Percentiles rank a stretch among this genome's conserved stretches.
phyloP scores from a whole-genome alignment of 2,113 vertebrate genomes.

The Limnothrissa miodon region DNA sequence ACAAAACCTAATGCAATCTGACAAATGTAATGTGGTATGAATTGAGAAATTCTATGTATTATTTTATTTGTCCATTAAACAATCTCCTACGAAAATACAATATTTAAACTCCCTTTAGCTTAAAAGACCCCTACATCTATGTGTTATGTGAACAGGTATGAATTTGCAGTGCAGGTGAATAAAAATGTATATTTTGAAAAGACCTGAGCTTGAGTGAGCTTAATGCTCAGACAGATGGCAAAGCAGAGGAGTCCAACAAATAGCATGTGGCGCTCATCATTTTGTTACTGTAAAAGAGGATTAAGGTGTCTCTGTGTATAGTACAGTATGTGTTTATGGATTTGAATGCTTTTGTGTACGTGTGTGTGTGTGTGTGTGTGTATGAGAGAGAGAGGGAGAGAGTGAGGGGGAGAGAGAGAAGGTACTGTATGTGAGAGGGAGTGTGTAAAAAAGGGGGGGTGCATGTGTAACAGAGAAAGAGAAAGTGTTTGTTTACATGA shows the following conservation, averaged over 20 bases:
- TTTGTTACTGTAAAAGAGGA: slow-evolving; percentile 2
- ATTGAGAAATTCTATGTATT: neutral
- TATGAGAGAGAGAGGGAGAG: neutral
- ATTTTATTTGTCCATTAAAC: neutral
- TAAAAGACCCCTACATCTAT: neutral
- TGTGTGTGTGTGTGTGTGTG: neutral
- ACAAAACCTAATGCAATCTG: neutral
- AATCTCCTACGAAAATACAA: neutral
- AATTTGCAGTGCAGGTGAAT: neutral
- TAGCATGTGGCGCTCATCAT: slow-evolving; percentile 12
- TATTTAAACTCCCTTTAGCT: neutral
- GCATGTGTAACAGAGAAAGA: neutral
- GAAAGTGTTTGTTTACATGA: neutral
- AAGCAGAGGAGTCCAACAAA: neutral
- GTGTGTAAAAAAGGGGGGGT: neutral
- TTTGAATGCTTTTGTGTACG: neutral
- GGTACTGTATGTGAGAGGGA: too few species aligned
- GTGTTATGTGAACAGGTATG: neutral
- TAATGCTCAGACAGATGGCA: neutral
- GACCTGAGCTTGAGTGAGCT: neutral
- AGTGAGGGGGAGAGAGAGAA: neutral
- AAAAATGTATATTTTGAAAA: neutral
- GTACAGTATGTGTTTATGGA: neutral
- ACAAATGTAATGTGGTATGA: neutral
- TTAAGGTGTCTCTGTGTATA: neutral